phyloP scores from a whole-genome alignment of 2,888 invertebrate genomes.

The Cerceris rybyensis region DNA sequence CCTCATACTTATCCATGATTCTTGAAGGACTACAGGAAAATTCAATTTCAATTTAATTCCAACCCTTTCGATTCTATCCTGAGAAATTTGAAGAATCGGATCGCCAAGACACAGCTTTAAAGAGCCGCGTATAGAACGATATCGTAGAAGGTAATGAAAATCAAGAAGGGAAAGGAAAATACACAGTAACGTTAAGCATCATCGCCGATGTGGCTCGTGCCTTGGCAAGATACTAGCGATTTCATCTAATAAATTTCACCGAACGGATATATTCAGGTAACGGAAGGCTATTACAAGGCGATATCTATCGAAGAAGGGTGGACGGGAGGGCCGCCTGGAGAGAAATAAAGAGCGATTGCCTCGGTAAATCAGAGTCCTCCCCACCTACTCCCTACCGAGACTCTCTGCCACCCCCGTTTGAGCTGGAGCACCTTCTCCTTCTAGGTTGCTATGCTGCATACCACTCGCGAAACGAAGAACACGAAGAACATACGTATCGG shows the following conservation, averaged over 20 bases:
- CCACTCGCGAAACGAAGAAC: conserved; percentile 67
- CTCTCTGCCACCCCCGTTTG: conserved; percentile 55
- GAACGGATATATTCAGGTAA: conserved; percentile 79
- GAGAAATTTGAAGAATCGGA: no score
- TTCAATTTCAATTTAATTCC: no score
- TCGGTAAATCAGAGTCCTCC: conserved; percentile 80
- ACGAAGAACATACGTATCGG: conserved; percentile 80
- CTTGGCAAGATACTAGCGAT: conserved; percentile 30
- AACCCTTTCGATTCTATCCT: no score
- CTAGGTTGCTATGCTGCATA: conserved; percentile 64
- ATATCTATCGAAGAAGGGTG: conserved; percentile 80
- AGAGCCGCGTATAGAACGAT: no score
- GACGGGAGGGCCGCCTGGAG: conserved; percentile 81
- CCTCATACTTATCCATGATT: no score
- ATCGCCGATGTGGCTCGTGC: conserved; percentile 25
- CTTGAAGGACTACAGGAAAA: no score
- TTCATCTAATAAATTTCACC: conserved; percentile 70
- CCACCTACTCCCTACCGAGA: conserved; percentile 44
- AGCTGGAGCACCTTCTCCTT: conserved; percentile 56
- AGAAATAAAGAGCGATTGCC: conserved; percentile 82
- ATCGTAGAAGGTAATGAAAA: background rate
- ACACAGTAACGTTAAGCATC: conserved; percentile 22
- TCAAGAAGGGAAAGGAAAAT: background rate
- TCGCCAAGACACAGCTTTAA: no score
- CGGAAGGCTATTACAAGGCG: conserved; percentile 81